Evolutionary conservation across 37 sponge, comb jelly and placozoan genomes (phyloP).

Genomic region (Spongilla lacustris): DNA sequence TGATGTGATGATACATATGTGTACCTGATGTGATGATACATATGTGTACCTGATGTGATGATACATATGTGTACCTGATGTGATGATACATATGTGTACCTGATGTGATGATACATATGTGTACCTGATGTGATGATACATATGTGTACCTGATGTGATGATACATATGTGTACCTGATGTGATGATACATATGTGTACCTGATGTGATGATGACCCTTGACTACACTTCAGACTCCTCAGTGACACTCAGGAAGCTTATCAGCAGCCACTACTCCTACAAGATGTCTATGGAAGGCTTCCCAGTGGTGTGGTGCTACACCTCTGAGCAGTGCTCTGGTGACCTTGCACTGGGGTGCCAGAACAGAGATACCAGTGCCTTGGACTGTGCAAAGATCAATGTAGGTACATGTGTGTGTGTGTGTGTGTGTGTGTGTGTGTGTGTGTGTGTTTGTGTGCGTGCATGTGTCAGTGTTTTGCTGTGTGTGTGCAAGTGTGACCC

Average conservation of each 20-base stretch:
- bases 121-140: no score
- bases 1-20: no score
- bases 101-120: no score
- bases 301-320: background rate
- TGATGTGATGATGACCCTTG: no score
- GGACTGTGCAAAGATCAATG: background rate
- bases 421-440: background rate
- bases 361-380: background rate
- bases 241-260: background rate
- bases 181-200: no score
- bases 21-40: no score
- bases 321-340: background rate
- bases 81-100: no score
- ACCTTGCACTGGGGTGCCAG: background rate
- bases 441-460: background rate
- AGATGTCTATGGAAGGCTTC: background rate
- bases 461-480: background rate
- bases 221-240: background rate
- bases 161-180: no score
- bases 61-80: no score
- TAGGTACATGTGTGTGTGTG: background rate
- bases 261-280: background rate
- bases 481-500: background rate
- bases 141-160: no score
- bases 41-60: no score